Percentiles rank a stretch among this genome's conserved stretches.
These are phyloP conservation scores for Alcedo atthis DNA, from an alignment of 2,797 vertebrate genomes.

Conservation along the genomic window DNA sequence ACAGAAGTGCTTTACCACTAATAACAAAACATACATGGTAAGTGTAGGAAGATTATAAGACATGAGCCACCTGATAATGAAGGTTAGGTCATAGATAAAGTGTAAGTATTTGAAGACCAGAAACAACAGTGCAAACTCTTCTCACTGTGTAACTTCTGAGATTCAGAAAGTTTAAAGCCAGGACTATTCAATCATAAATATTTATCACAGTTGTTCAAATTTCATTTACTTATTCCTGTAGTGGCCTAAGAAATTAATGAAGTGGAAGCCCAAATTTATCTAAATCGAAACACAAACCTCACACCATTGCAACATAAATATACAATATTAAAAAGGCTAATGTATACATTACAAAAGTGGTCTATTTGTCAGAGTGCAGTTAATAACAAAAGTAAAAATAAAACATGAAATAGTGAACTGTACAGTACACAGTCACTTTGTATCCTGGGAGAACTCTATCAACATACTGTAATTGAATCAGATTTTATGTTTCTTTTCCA, in stretches of 20 bases:
- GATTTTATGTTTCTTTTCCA: neutral
- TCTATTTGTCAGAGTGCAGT: neutral
- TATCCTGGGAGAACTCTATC: neutral
- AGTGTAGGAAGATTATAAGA: neutral
- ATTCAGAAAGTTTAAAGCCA: neutral
- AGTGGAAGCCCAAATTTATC: neutral
- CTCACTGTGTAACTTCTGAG: neutral
- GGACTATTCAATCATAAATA: neutral
- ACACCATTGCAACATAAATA: neutral
- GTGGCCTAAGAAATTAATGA: neutral
- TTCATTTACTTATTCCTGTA: neutral
- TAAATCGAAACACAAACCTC: too few species aligned
- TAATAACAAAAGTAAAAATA: neutral
- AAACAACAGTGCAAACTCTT: neutral
- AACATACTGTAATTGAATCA: neutral
- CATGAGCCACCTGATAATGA: neutral
- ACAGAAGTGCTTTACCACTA: constrained; percentile 11
- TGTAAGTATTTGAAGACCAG: neutral
- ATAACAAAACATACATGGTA: neutral
- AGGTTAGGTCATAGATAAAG: neutral
- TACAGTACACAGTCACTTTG: accelerated
- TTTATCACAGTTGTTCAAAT: neutral
- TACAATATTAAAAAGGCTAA: neutral
- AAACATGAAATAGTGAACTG: neutral
- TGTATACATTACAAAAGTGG: neutral